Conservation (phyloP, 1,140 invertebrate genomes). For the Cepaea nemoralis region DNA sequence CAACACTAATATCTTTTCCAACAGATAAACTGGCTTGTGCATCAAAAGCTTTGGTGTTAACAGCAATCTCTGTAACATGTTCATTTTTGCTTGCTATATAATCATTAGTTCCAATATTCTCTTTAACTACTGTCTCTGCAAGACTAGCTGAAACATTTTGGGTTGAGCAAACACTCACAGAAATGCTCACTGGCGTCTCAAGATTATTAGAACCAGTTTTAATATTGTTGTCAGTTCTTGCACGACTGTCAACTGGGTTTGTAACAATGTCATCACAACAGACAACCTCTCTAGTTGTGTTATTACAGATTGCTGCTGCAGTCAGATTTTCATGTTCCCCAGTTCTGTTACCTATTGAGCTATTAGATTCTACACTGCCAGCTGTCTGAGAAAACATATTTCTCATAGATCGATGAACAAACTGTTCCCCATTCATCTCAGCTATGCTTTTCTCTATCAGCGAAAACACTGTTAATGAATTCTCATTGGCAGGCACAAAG, state of each 20-base stretch:
- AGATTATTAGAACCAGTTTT: background rate
- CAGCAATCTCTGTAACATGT: background rate
- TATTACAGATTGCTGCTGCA: too few relatives aligned
- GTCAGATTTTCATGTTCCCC: background rate
- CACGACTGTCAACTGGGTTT: background rate
- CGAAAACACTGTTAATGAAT: conserved; percentile 3
- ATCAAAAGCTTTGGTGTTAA: background rate
- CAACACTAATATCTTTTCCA: background rate
- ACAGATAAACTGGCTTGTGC: background rate
- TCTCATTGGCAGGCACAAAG: background rate
- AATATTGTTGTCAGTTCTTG: background rate
- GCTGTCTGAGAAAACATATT: background rate
- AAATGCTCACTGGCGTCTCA: background rate
- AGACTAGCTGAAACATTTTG: background rate
- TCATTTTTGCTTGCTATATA: background rate
- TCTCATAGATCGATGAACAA: conserved; percentile 17
- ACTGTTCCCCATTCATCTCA: conserved; percentile 13
- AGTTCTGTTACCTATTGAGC: background rate
- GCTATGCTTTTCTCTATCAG: conserved; percentile 19
- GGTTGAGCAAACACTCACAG: background rate
- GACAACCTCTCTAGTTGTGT: background rate
- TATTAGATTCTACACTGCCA: background rate
- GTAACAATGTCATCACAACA: background rate
- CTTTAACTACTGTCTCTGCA: background rate
- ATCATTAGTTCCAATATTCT: background rate